A percentile compares a stretch with the other conserved stretches of the same genome.
Evolutionary conservation across 2,797 vertebrate species (phyloP).

Genomic region (Pteropus rufus): DNA sequence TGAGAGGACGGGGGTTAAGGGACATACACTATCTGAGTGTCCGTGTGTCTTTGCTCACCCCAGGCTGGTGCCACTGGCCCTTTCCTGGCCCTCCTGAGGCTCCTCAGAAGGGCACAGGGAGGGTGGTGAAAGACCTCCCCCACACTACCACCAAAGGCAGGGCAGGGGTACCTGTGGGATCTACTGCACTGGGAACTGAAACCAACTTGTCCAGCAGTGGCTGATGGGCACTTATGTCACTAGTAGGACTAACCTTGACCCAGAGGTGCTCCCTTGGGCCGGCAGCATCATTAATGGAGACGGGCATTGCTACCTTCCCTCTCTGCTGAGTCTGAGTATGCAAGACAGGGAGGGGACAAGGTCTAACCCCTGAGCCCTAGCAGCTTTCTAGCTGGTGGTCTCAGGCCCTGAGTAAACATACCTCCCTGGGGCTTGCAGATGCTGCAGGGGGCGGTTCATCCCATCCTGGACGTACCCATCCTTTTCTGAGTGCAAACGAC

Average conservation of each 20-base stretch:
- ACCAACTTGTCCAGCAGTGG: fast-evolving
- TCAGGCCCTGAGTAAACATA: neutral
- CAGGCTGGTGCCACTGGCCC: neutral
- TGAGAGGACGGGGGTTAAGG: too few species aligned
- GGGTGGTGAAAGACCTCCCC: neutral
- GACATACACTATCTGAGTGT: neutral
- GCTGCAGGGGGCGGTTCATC: fast-evolving
- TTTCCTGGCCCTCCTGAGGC: neutral
- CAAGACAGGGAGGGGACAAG: neutral
- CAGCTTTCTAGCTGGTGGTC: neutral
- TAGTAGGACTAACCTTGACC: neutral
- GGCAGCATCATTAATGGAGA: neutral
- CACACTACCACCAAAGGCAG: too few species aligned
- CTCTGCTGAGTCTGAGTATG: neutral
- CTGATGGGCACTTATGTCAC: neutral
- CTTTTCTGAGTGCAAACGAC: conserved; percentile 48
- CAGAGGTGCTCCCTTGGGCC: fast-evolving
- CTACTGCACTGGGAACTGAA: neutral
- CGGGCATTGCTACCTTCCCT: neutral
- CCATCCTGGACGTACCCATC: neutral
- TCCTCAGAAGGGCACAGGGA: neutral
- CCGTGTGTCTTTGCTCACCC: neutral
- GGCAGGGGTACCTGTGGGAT: neutral
- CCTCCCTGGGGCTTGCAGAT: neutral
- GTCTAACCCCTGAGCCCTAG: neutral